phyloP scores from a whole-genome alignment of 2,113 vertebrate genomes.

The Seriola dumerili region DNA sequence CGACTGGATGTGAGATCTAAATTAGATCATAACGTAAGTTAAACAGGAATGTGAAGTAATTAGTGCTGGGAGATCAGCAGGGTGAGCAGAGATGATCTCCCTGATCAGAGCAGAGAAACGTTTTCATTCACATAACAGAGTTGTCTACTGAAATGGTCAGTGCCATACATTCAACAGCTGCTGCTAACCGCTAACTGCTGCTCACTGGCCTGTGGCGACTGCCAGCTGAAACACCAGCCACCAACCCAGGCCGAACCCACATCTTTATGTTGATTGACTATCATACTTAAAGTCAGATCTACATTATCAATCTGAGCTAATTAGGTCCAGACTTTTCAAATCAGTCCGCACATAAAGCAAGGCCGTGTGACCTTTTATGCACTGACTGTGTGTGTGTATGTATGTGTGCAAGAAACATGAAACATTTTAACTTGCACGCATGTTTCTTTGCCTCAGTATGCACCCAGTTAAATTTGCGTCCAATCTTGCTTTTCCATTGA shows the following conservation, averaged over 20 bases:
- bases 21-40: slow-evolving; percentile 18
- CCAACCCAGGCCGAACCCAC: too few relatives aligned
- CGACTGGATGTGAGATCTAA: slow-evolving; percentile 2
- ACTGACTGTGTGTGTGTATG: not conserved
- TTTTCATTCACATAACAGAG: not conserved
- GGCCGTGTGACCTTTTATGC: not conserved
- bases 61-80: not conserved
- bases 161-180: not conserved
- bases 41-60: not conserved
- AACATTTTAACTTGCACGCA: too few relatives aligned
- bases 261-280: not conserved
- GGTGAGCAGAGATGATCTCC: not conserved
- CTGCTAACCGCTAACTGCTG: not conserved
- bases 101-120: not conserved
- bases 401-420: too few relatives aligned
- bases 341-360: not conserved
- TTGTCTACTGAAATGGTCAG: not conserved
- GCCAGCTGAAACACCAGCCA: not conserved
- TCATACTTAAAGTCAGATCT: slow-evolving; percentile 1
- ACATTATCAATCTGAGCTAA: not conserved
- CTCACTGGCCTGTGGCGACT: not conserved
- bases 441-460: not conserved
- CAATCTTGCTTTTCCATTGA: too few relatives aligned
- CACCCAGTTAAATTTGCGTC: not conserved
- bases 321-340: not conserved